Base-by-base conservation (phyloP, 2,113 vertebrate genomes). In the Nestor notabilis region DNA sequence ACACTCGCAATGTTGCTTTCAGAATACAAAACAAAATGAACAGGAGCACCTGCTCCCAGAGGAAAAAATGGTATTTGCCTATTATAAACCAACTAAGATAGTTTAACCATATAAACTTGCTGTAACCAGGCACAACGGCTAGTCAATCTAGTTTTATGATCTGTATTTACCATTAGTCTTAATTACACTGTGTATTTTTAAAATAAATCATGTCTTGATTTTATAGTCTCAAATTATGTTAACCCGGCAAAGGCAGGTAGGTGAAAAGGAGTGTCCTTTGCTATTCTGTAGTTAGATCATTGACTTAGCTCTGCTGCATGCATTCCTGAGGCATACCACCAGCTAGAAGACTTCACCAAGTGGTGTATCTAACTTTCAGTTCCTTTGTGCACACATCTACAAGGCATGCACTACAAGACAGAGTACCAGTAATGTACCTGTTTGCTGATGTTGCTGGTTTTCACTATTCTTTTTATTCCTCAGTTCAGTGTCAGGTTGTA, bases 31-130 rank as follows among this genome's bases (percentile, higher is more conserved):
- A 90, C 41, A 25, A 93, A 88, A 95, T 29, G 12, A 96, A 97
- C 39, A 65, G 46, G 41, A 96, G 64, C 74, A 92, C 89, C 97
- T 98, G 94, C 35, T 60, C 21, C 61, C 83, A 82, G 78, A 85
- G 79, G 46, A 94, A 83, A 85, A 75, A 70, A 49, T 87, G 94
- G 60, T 37, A 94, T 97, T 96, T 97, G 69, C 75, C 90, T 93
- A 77, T 89, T 87, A 88, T 79, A 97, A 96, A 97, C 92, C 70
- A 87, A 89, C 87, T 75, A 90, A 89, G 90, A 89, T 86, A 74
- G 96, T 97, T 96, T 97, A 97, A 96, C 94, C 83, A 96, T 95
- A 95, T 83, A 23, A 82, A 78, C 83, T 90, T 86, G 28, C 28
- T 92, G 76, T 70, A 94, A 71, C 76, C 91, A 70, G 64, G 16